Percentiles rank a stretch among this genome's conserved stretches.
These are phyloP conservation scores for Argyresthia albistria DNA, from an alignment of 2,888 invertebrate species.

Conservation along the genomic window DNA sequence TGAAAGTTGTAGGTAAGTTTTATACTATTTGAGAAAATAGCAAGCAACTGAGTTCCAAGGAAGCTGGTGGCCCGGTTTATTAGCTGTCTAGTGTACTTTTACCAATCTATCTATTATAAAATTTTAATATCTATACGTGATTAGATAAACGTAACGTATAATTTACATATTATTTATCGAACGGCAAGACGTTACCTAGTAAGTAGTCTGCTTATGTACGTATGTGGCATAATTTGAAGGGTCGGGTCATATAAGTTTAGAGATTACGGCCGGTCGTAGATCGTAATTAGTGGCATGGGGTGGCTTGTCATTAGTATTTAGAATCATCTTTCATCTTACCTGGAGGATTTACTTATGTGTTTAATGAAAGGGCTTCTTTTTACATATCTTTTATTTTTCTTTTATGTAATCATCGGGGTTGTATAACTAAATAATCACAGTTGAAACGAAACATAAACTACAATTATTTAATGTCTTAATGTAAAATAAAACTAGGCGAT, in stretches of 20 bases:
- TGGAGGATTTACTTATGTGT: neutral
- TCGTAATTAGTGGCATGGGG: neutral
- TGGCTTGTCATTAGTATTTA: neutral
- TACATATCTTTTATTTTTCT: slow-evolving; percentile 63
- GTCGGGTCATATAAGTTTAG: neutral
- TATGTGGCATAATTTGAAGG: neutral
- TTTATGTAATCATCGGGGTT: slow-evolving; percentile 72
- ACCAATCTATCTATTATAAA: too few relatives aligned
- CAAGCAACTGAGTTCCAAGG: too few relatives aligned
- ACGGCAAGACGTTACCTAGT: too few relatives aligned
- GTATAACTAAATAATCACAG: slow-evolving; percentile 76
- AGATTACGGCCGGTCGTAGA: neutral
- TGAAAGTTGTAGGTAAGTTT: too few relatives aligned
- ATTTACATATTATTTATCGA: too few relatives aligned
- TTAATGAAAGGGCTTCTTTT: slow-evolving; percentile 4
- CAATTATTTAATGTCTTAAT: slow-evolving; percentile 48
- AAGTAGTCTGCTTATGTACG: too few relatives aligned
- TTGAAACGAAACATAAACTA: slow-evolving; percentile 66
- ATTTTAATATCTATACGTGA: too few relatives aligned
- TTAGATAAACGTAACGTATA: too few relatives aligned
- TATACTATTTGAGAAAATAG: too few relatives aligned
- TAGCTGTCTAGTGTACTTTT: too few relatives aligned
- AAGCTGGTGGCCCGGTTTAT: too few relatives aligned
- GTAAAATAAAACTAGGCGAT: slow-evolving; percentile 26
- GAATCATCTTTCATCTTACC: neutral